These are phyloP conservation scores for Syrmaticus mikado DNA, from an alignment of 2,113 vertebrate genomes.

Conservation along the genomic window DNA sequence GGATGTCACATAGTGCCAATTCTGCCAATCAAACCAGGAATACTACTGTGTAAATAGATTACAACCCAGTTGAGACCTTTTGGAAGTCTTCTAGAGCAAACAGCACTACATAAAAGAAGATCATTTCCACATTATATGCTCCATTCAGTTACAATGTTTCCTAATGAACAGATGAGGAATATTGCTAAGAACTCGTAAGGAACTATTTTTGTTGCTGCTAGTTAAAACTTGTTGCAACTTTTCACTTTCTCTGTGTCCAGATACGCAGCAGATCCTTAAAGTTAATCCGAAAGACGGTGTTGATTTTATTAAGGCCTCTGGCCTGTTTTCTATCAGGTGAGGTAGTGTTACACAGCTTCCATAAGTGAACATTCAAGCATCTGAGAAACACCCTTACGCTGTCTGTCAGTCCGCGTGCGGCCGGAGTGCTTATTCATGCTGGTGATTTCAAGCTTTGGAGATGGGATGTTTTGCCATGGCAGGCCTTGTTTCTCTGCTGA, in stretches of 20 bases:
- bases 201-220: slow-evolving; percentile 82
- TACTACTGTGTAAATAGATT: slow-evolving; percentile 85
- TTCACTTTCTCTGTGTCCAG: slow-evolving; percentile 80
- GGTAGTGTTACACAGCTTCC: slow-evolving; percentile 71
- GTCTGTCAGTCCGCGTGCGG: not conserved
- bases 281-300: slow-evolving; percentile 73
- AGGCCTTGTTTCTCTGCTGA: slow-evolving; percentile 71
- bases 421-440: slow-evolving; percentile 60
- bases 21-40: slow-evolving; percentile 57
- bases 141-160: slow-evolving; percentile 83
- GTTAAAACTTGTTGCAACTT: slow-evolving; percentile 81
- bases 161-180: slow-evolving; percentile 78
- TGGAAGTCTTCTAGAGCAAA: slow-evolving; percentile 73
- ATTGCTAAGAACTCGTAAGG: slow-evolving; percentile 76
- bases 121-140: slow-evolving; percentile 77
- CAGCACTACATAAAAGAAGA: slow-evolving; percentile 77
- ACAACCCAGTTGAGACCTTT: slow-evolving; percentile 77
- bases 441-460: slow-evolving; percentile 71
- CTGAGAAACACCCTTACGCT: slow-evolving; percentile 61
- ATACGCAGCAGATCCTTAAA: slow-evolving; percentile 75
- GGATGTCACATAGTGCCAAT: slow-evolving; percentile 91
- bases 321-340: slow-evolving; percentile 76
- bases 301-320: slow-evolving; percentile 72
- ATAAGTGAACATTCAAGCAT: slow-evolving; percentile 63
- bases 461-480: slow-evolving; percentile 70